Evolutionary conservation across 2,888 invertebrate genomes (phyloP), one percentile per base, ranked within the genome.

Genomic region (Argyresthia goedartella): DNA sequence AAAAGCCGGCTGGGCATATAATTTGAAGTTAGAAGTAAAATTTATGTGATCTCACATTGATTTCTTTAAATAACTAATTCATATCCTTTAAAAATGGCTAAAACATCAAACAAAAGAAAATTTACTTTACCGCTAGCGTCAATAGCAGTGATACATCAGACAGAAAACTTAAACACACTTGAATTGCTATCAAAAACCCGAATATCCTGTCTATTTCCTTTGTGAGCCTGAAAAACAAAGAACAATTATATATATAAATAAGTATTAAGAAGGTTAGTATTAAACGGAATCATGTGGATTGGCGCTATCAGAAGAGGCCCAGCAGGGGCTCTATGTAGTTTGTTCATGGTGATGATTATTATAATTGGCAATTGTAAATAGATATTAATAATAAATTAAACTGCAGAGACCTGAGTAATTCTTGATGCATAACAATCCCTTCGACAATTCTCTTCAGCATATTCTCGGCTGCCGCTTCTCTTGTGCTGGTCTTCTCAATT

Each of bases 401-500:
- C 44, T 11, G 9, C 3, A 33, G 25, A 33, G 11, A 81, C 85
- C 71, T 69, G 44, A 84, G 57, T 15, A 86, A 65, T 49, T 72
- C 66, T 53, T 63, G 66, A 57, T 86, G 86, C 79, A 82, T 81
- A 54, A 67, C 56, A 54, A 85, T 73, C 48, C 82, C 85, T 64
- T 80, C 70, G 36, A 75, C 65, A 41, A 84, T 56, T 35, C 76
- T 72, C 45, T 67, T 59, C 4, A 62, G 60, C 39, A 85, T 56
- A 54, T 61, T 69, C 43, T 75, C 66, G 1, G 66, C 60, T 3
- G 79, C 80, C 15, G 57, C 49, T 43, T 58, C 60, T 11, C 57
- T 44, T 48, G 72, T 57, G 14, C 68, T 68, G 11, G 54, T 46
- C 11, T 59, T 51, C 44, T 64, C 65, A n/a, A 72, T 60, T 43